Evolutionary conservation across 2,113 vertebrate genomes (phyloP), one percentile per base, ranked within the genome.

Genomic region (Antennarius striatus): DNA sequence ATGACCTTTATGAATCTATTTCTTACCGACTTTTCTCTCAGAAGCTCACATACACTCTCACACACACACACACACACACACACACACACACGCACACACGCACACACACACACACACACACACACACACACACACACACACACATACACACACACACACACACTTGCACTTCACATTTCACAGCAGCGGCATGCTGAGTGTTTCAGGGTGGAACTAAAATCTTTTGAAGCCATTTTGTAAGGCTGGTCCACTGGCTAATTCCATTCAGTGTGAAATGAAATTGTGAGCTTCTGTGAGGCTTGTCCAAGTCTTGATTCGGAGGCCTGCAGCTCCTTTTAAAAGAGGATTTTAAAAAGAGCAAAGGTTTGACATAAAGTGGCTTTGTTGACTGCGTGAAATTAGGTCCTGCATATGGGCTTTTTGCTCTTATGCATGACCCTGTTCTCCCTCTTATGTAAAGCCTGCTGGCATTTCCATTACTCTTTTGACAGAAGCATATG

Each of bases 341-440:
- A 82, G 60, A 64, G 83, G 83, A 86, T 89, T 88, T 88, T 85
- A 76, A 83, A 82, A 68, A 75, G 74, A 86, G 80, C 73, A 86
- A 85, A 86, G 82, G 77, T 80, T 79, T 85, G 78, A 83, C 83
- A 88, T 68, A 82, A 85, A 88, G 78, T 86, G 75, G 83, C 83
- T 90, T 89, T 91, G 86, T 86, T 88, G 82, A 89, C 86, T 84
- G 78, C 76, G 77, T 91, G 83, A 91, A 88, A 91, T 91, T 71
- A 82, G 82, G 67, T 83, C 82, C 75, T 71, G 68, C 71, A 70
- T 59, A 74, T 74, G 54, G 61, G 60, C 56, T 84, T 85, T 80
- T 75, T 64, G 63, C 78, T 79, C 67, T 73, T 68, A 62, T 49
- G 63, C 71, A 69, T 56, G 64, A 75, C 53, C 45, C 67, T 43